Base-by-base conservation (phyloP, 2,113 vertebrate species). In the Pao palembangensis region DNA sequence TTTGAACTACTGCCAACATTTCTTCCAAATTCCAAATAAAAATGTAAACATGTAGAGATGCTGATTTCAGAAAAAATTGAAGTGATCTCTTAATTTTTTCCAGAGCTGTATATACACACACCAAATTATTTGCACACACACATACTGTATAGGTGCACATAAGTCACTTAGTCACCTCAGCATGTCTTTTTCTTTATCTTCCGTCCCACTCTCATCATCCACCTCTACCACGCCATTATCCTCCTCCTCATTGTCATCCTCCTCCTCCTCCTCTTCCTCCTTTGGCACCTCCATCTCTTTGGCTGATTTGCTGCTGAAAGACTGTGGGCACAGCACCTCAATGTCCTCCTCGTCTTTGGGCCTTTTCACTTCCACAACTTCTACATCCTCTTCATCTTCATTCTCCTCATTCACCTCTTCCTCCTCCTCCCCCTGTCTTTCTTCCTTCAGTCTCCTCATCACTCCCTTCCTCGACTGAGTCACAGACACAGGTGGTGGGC, bases 181-280 rank as follows among this genome's bases (percentile, higher is more conserved):
- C 23, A 90, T 54, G 52, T 86, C 88, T 13, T 82, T 90, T 10
- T 88, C 88, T 52, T 91, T 92, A 21, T 91, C 90, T 51, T 92
- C 91, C 0, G 82, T 62, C 55, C 88, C 89, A 56, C 89, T 91
- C 49, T 91, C 91, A 55, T 88, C 84, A 3, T 90, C 88, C 19
- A 80, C 67, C 46, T 87, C 88, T 80, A 82, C 78, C 42, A 69
- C 74, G 48, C 78, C 82, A 28, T 85, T 78, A 12, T 87, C 85
- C 15, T 83, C 73, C 6, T 76, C 75, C 8, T 75, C 73, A 1
- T 78, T 73, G 13, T 78, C 79, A 6, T 85, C 79, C 0, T 81
- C 83, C 2, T 84, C 85, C 6, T 80, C 80, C 3, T 81, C 67
- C 10, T 44, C 43, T 18, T 86, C 83, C 12, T 69, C 71, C 42